Conservation (phyloP, 2,888 invertebrate genomes). For the Cheiracanthium punctorium region DNA sequence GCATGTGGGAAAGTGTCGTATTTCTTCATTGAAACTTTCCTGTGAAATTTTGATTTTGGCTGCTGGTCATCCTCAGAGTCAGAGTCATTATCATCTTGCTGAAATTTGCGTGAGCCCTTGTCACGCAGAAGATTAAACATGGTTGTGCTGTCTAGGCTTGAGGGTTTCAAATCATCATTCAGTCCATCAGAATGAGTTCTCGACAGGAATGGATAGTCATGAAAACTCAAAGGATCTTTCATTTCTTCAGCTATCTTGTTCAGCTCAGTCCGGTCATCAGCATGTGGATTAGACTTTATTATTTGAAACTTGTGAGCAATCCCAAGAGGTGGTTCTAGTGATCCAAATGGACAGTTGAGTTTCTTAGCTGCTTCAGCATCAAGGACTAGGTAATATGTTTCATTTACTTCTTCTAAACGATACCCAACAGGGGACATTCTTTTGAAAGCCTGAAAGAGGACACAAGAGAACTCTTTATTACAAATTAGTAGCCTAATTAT, state of each 20-base stretch:
- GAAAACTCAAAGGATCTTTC: conserved; percentile 36
- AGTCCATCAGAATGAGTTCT: neutral
- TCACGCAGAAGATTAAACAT: conserved; percentile 27
- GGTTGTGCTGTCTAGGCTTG: neutral
- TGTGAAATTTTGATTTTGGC: conserved; percentile 30
- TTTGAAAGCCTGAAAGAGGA: conserved; percentile 81
- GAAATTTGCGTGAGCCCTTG: neutral
- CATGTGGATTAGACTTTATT: conserved; percentile 68
- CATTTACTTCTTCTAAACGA: conserved; percentile 79
- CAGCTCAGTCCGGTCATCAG: conserved; percentile 69
- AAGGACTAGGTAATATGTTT: conserved; percentile 80
- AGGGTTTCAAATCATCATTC: conserved; percentile 5
- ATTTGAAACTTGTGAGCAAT: conserved; percentile 54
- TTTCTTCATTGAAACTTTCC: conserved; percentile 35
- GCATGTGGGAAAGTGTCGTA: conserved; percentile 6
- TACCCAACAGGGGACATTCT: conserved; percentile 80
- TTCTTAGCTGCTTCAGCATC: conserved; percentile 72
- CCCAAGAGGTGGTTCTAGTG: conserved; percentile 64
- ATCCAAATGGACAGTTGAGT: conserved; percentile 36
- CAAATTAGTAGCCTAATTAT: no score
- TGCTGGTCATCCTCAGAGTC: conserved; percentile 58
- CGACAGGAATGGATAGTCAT: conserved; percentile 16
- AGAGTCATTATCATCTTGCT: conserved; percentile 39
- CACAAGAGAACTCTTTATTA: no score
- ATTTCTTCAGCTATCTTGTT: conserved; percentile 43